phyloP scores from a whole-genome alignment of 2,888 invertebrate genomes.

The Nomada flava region DNA sequence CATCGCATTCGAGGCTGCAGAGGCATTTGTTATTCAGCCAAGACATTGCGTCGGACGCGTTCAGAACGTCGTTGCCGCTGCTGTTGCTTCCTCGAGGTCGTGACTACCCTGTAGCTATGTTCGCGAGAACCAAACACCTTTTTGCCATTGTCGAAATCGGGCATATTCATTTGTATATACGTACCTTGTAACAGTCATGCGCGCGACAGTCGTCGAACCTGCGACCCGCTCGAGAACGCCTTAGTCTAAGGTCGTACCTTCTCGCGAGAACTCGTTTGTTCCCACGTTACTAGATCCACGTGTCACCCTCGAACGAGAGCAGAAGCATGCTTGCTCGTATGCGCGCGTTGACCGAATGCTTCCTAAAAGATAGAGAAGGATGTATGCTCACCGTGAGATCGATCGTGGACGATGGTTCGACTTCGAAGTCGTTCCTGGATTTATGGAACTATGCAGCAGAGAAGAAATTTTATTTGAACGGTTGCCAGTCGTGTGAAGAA shows the following conservation, averaged over 20 bases:
- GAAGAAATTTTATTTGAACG: conserved; percentile 45
- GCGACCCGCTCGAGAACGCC: neutral
- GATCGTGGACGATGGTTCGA: conserved; percentile 34
- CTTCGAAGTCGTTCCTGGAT: neutral
- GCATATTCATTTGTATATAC: conserved; percentile 16
- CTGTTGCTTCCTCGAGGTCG: neutral
- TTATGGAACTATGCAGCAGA: neutral
- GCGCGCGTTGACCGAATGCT: conserved; percentile 50
- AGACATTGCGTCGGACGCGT: neutral
- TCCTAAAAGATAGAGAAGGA: conserved; percentile 23
- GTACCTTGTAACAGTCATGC: conserved; percentile 23
- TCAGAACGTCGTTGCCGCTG: too few relatives aligned
- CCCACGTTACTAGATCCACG: conserved; percentile 13
- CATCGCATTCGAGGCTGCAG: neutral
- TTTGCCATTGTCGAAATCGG: too few relatives aligned
- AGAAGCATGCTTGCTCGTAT: conserved; percentile 25
- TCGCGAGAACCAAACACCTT: too few relatives aligned
- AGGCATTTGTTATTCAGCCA: conserved; percentile 15
- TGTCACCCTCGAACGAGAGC: neutral
- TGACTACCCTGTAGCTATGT: too few relatives aligned
- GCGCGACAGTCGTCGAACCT: too few relatives aligned
- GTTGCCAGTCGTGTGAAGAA: conserved; percentile 24
- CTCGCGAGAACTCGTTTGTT: conserved; percentile 46
- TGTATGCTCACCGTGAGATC: neutral
- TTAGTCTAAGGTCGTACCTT: conserved; percentile 28